Percentiles rank a stretch among this genome's conserved stretches.
These are phyloP conservation scores for Mechanitis messenoides DNA, from an alignment of 2,888 invertebrate species.

Conservation along the genomic window DNA sequence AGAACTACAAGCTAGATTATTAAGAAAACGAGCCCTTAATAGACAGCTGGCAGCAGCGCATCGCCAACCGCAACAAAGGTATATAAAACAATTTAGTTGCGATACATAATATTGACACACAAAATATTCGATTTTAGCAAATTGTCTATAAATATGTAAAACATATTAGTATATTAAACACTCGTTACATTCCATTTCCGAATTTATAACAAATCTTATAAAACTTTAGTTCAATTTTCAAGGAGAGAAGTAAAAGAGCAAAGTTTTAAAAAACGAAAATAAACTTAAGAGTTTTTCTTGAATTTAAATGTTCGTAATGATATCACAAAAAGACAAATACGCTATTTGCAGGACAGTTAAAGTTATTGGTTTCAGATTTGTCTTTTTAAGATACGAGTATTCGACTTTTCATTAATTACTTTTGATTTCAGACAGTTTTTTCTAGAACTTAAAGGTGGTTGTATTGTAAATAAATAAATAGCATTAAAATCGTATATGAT, in stretches of 20 bases:
- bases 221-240: too few relatives aligned
- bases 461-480: too few relatives aligned
- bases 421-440: slow-evolving; percentile 10
- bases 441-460: too few relatives aligned
- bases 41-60: slow-evolving; percentile 75
- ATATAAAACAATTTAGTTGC: slow-evolving; percentile 1
- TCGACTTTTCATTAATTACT: slow-evolving; percentile 9
- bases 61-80: slow-evolving; percentile 60
- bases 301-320: slow-evolving; percentile 10
- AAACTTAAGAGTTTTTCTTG: slow-evolving; percentile 16
- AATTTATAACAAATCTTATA: too few relatives aligned
- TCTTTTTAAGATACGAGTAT: slow-evolving; percentile 17
- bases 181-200: too few relatives aligned
- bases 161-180: too few relatives aligned
- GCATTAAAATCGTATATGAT: background rate
- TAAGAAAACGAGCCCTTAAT: slow-evolving; percentile 91
- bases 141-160: too few relatives aligned
- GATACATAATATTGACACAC: slow-evolving; percentile 3
- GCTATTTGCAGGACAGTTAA: slow-evolving; percentile 17
- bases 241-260: too few relatives aligned
- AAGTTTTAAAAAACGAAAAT: slow-evolving; percentile 16
- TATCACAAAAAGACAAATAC: slow-evolving; percentile 14
- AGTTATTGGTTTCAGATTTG: slow-evolving; percentile 18
- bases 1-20: slow-evolving; percentile 93
- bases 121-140: too few relatives aligned